Evolutionary conservation across 2,888 invertebrate genomes (phyloP).

Genomic region (Oxycera nigricornis): DNA sequence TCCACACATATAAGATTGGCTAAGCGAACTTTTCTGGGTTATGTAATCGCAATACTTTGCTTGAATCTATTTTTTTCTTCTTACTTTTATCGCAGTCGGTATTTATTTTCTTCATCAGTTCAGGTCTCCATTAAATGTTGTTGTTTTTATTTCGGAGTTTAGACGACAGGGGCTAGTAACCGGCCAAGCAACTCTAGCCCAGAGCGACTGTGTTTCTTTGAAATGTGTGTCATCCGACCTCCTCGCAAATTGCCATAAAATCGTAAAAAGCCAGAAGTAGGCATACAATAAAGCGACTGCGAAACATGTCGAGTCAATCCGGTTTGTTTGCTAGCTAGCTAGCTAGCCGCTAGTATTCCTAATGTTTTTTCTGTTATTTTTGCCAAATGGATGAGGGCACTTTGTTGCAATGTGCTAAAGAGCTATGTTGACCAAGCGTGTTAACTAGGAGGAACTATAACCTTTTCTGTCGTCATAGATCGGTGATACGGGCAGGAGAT

Average conservation of each 20-base stretch:
- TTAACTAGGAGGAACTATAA: slow-evolving; percentile 8
- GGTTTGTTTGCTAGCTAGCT: no score
- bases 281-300: background rate
- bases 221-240: slow-evolving; percentile 37
- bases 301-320: background rate
- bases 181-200: background rate
- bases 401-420: background rate
- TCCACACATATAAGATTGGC: background rate
- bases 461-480: background rate
- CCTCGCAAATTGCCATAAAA: slow-evolving; percentile 17
- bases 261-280: background rate
- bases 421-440: background rate
- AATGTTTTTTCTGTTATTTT: background rate
- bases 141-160: background rate
- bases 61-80: no score
- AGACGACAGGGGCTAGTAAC: background rate
- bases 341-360: no score
- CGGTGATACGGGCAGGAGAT: background rate
- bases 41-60: slow-evolving; percentile 14
- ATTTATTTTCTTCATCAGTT: no score
- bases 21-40: slow-evolving; percentile 9
- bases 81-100: no score
- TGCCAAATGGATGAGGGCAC: background rate
- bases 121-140: no score
- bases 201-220: slow-evolving; percentile 18